phyloP scores from a whole-genome alignment of 1,140 invertebrate species.

The Rhynchophorus ferrugineus region DNA sequence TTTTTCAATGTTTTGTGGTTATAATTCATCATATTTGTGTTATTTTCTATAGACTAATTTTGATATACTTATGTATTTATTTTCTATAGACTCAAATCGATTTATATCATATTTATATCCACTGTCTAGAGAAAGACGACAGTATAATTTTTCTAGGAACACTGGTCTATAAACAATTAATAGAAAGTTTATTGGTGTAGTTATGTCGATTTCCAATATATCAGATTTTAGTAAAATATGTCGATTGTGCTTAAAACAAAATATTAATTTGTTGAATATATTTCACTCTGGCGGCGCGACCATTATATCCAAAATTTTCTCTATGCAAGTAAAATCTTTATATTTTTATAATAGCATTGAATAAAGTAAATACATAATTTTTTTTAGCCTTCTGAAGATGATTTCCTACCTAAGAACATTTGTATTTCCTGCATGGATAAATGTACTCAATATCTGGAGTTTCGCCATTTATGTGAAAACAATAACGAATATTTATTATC shows the following conservation, averaged over 20 bases:
- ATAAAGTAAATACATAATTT: no score
- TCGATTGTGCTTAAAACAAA: slow-evolving; percentile 11
- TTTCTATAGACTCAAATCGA: no score
- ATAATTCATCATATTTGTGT: no score
- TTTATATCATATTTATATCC: no score
- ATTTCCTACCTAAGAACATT: slow-evolving; percentile 21
- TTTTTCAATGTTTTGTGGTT: no score
- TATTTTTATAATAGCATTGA: background rate
- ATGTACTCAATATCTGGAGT: slow-evolving; percentile 14
- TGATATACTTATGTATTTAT: no score
- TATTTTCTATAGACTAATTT: no score
- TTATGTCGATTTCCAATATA: no score
- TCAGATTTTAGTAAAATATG: slow-evolving; percentile 17
- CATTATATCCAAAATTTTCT: slow-evolving; percentile 12
- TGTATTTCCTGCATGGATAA: slow-evolving; percentile 19
- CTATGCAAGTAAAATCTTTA: slow-evolving; percentile 10
- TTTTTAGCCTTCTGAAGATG: slow-evolving; percentile 16
- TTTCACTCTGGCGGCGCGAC: slow-evolving; percentile 9
- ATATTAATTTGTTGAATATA: slow-evolving; percentile 12
- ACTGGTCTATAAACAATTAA: no score
- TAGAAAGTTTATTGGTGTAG: no score
- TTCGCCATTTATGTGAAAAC: slow-evolving; percentile 18
- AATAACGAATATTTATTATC: slow-evolving; percentile 7
- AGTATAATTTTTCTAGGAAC: no score
- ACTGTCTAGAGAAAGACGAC: no score